phyloP scores from a whole-genome alignment of 2,797 vertebrate genomes.

The Euthynnus affinis region DNA sequence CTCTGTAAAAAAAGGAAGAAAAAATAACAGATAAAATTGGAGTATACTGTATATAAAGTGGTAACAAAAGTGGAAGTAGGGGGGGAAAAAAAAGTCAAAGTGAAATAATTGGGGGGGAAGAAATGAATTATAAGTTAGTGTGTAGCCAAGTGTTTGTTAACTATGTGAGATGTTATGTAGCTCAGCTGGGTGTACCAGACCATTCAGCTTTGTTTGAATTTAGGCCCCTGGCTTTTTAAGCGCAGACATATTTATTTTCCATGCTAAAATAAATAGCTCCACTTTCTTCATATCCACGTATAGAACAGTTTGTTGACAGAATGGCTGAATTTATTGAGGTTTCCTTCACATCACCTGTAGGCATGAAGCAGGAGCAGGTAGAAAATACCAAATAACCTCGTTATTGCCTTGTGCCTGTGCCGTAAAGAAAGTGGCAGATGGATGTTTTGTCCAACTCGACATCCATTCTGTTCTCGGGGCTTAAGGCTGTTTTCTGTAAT shows the following conservation, averaged over 20 bases:
- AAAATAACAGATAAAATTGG: constrained; percentile 40
- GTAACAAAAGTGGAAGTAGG: constrained; percentile 8
- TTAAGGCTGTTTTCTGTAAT: constrained; percentile 70
- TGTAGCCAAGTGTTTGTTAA: constrained; percentile 28
- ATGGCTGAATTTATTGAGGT: constrained; percentile 75
- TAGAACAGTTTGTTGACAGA: constrained; percentile 77
- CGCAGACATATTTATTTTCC: constrained; percentile 74
- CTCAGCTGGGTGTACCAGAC: constrained; percentile 61
- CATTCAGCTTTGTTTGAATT: constrained; percentile 71
- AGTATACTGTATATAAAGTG: constrained; percentile 30
- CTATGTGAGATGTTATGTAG: constrained; percentile 55
- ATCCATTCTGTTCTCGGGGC: constrained; percentile 76
- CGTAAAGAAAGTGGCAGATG: constrained; percentile 74
- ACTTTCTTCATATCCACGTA: constrained; percentile 72
- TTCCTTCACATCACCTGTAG: constrained; percentile 77
- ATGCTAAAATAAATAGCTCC: constrained; percentile 77
- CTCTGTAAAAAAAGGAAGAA: constrained; percentile 43
- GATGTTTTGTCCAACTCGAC: constrained; percentile 76
- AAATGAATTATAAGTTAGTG: constrained; percentile 18
- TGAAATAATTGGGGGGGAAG: constrained; percentile 43
- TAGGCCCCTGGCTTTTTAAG: constrained; percentile 55
- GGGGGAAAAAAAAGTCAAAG: constrained; percentile 5
- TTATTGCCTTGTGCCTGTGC: constrained; percentile 78
- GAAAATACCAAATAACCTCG: constrained; percentile 79
- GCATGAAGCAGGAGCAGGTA: constrained; percentile 67